Percentiles rank a stretch among this genome's conserved stretches.
phyloP scores from a whole-genome alignment of 92 coral and sea anemone genomes.

The Umimayanthus kanabou region DNA sequence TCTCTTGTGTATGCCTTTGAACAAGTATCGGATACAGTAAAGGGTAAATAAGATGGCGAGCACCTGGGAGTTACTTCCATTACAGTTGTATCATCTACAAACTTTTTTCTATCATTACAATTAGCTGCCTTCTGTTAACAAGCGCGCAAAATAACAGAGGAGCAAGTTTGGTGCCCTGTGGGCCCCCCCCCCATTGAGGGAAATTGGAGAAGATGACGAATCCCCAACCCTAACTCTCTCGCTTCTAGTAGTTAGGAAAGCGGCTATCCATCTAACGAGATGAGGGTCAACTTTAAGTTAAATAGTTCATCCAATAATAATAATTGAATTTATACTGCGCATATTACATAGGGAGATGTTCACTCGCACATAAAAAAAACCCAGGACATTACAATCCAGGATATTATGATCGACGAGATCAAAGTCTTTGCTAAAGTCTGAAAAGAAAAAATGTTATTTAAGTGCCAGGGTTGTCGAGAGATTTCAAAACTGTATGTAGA shows the following conservation, averaged over 20 bases:
- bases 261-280: not conserved
- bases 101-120: slow-evolving; percentile 2
- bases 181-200: slow-evolving; percentile 28
- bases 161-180: slow-evolving; percentile 45
- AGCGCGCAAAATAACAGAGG: slow-evolving; percentile 24
- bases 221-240: slow-evolving; percentile 20
- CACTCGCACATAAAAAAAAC: no score
- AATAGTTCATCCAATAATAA: no score
- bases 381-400: no score
- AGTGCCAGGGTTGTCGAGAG: slow-evolving; percentile 14
- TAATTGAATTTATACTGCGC: no score
- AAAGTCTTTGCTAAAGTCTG: not conserved
- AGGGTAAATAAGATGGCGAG: not conserved
- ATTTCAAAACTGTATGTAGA: slow-evolving; percentile 28
- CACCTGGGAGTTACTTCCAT: slow-evolving; percentile 51
- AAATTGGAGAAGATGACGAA: not conserved
- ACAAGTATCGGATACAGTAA: slow-evolving; percentile 21
- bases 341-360: no score
- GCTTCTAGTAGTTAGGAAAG: slow-evolving; percentile 16
- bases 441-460: slow-evolving; percentile 32
- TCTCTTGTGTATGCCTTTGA: slow-evolving; percentile 11
- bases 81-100: slow-evolving; percentile 46
- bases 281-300: not conserved
- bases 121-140: slow-evolving; percentile 16
- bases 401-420: slow-evolving; percentile 26